These are phyloP conservation scores for Fringilla coelebs DNA, from an alignment of 2,797 vertebrate species.

Conservation along the genomic window DNA sequence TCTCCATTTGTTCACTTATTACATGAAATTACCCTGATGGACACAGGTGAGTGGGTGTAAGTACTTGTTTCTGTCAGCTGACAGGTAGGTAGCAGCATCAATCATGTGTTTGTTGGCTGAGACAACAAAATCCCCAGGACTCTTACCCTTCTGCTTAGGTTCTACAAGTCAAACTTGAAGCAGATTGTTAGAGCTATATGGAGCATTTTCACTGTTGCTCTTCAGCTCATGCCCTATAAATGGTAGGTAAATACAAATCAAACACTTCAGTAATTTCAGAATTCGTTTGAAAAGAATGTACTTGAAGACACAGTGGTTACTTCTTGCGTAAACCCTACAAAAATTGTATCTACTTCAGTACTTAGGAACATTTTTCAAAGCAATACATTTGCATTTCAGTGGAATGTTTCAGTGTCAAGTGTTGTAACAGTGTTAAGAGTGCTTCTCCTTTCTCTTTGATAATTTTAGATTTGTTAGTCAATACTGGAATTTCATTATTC, in stretches of 20 bases:
- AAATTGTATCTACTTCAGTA: background rate
- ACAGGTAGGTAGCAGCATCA: background rate
- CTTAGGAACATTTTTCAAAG: background rate
- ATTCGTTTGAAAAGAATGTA: background rate
- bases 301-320: background rate
- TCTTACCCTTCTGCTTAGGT: background rate
- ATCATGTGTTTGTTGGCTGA: background rate
- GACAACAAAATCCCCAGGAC: background rate
- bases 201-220: background rate
- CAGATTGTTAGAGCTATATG: background rate
- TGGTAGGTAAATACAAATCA: background rate
- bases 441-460: background rate
- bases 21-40: background rate
- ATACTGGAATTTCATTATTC: background rate
- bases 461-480: background rate
- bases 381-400: background rate
- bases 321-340: background rate
- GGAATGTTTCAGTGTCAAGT: background rate
- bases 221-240: background rate
- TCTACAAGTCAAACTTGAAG: background rate
- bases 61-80: background rate
- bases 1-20: background rate
- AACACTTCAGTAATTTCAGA: background rate
- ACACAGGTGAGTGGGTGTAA: background rate
- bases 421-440: background rate